Evolutionary conservation across 2,888 invertebrate species (phyloP).

Genomic region (Philopedon plagiatum): DNA sequence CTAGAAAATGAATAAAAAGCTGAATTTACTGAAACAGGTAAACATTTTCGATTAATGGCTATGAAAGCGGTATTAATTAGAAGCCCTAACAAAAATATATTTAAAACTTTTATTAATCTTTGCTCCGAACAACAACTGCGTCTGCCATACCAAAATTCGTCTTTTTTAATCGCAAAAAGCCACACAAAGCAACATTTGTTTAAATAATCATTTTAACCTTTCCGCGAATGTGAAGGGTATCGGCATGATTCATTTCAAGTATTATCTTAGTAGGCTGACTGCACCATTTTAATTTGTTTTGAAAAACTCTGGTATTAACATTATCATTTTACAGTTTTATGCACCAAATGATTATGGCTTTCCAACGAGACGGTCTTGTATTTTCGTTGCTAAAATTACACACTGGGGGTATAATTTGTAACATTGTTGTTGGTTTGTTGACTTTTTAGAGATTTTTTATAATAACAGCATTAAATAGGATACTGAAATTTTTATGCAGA

Average conservation of each 20-base stretch:
- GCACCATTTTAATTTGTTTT: constrained; percentile 39
- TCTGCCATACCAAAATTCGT: background rate
- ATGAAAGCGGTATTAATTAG: too few relatives aligned
- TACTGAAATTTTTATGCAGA: background rate
- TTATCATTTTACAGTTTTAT: constrained; percentile 28
- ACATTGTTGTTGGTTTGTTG: constrained; percentile 3
- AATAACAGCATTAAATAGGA: background rate
- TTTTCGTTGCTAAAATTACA: background rate
- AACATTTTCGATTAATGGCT: too few relatives aligned
- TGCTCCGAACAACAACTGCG: background rate
- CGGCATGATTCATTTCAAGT: constrained; percentile 39
- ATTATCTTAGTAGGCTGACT: constrained; percentile 35
- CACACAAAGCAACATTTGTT: constrained; percentile 56
- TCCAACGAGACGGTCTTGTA: constrained; percentile 5
- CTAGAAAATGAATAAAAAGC: too few relatives aligned
- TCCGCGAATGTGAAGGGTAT: constrained; percentile 60
- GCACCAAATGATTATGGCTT: constrained; percentile 5
- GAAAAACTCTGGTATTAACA: constrained; percentile 23
- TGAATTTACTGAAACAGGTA: too few relatives aligned
- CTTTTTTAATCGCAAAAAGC: background rate
- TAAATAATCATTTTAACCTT: constrained; percentile 62
- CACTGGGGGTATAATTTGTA: constrained; percentile 1
- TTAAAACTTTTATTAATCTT: too few relatives aligned
- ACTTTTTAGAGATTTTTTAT: background rate
- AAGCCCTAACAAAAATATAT: too few relatives aligned